Conservation (phyloP, 2,113 vertebrate genomes). For the Percopsis transmontana region DNA sequence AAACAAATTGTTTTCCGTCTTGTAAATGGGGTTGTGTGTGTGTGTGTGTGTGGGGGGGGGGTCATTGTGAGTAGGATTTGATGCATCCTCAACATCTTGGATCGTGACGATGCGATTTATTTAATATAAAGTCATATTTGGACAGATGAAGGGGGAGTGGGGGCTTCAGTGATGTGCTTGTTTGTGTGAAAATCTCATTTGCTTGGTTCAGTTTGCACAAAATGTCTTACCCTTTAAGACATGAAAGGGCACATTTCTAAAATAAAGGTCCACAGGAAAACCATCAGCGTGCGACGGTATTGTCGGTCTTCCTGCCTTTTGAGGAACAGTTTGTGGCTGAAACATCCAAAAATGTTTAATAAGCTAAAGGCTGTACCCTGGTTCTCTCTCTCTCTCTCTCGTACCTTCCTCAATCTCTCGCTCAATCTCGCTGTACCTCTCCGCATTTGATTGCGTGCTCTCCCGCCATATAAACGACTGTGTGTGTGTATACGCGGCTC, state of each 20-base stretch:
- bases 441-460: conserved; percentile 36
- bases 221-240: conserved; percentile 39
- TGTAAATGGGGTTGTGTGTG: conserved; percentile 12
- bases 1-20: conserved; percentile 44
- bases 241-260: conserved; percentile 43
- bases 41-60: not conserved
- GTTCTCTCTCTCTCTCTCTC: conserved; percentile 10
- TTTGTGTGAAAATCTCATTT: conserved; percentile 53
- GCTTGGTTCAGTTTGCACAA: conserved; percentile 36
- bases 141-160: conserved; percentile 11
- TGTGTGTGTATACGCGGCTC: conserved; percentile 46
- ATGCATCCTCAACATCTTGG: conserved; percentile 11
- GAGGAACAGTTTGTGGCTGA: conserved; percentile 49
- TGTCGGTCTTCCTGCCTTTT: conserved; percentile 42
- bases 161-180: conserved; percentile 44
- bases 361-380: conserved; percentile 26
- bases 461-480: not conserved
- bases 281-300: conserved; percentile 33
- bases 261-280: conserved; percentile 42
- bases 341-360: conserved; percentile 61
- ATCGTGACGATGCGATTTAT: conserved; percentile 26
- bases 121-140: conserved; percentile 26
- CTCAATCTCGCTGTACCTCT: conserved; percentile 17
- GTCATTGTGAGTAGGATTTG: conserved; percentile 18
- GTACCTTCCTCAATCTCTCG: conserved; percentile 1